phyloP scores from a whole-genome alignment of 2,888 invertebrate species.

The Ptilodon capucinus region DNA sequence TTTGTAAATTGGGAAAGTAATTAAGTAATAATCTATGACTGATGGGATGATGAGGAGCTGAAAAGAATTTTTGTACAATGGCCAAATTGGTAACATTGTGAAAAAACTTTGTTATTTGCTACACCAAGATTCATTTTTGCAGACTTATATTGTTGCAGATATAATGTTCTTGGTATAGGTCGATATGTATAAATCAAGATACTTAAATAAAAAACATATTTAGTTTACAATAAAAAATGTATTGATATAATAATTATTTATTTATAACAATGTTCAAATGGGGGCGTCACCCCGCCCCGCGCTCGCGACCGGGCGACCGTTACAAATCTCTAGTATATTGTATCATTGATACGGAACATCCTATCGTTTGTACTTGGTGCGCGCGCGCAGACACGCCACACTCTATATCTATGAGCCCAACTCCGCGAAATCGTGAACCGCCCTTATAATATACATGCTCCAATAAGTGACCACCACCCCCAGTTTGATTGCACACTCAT shows the following conservation, averaged over 20 bases:
- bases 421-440: constrained; percentile 34
- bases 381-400: constrained; percentile 39
- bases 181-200: background rate
- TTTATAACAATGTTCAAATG: constrained; percentile 74
- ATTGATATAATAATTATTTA: constrained; percentile 78
- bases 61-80: too few species aligned
- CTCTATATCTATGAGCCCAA: constrained; percentile 45
- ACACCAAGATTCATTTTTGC: too few species aligned
- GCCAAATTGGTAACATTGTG: too few species aligned
- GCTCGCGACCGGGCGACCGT: constrained; percentile 38
- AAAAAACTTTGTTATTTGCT: too few species aligned
- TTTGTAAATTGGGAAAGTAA: background rate
- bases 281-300: constrained; percentile 38
- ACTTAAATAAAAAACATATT: constrained; percentile 23
- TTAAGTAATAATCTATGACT: background rate
- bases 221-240: constrained; percentile 76
- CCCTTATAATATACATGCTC: too few species aligned
- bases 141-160: too few species aligned
- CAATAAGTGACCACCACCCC: too few species aligned
- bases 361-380: constrained; percentile 59
- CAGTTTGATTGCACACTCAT: too few species aligned
- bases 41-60: too few species aligned
- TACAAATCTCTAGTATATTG: constrained; percentile 34
- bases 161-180: background rate
- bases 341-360: constrained; percentile 34